Conservation (phyloP, 2,113 vertebrate species). For the Gobius niger region DNA sequence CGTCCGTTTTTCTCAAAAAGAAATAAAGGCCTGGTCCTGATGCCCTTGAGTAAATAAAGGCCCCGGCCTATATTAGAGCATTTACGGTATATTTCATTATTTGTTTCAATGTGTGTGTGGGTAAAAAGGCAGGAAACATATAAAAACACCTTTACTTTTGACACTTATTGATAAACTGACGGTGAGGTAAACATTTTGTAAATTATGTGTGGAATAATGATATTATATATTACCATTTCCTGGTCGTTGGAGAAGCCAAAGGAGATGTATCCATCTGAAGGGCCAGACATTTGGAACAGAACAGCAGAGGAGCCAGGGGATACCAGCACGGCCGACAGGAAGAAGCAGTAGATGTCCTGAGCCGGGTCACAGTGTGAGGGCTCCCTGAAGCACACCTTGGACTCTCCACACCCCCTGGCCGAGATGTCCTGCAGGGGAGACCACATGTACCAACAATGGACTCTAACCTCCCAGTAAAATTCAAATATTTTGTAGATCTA, state of each 20-base stretch:
- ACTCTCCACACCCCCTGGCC: conserved; percentile 59
- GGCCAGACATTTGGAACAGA: conserved; percentile 67
- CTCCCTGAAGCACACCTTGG: conserved; percentile 74
- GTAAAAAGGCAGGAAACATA: too few relatives aligned
- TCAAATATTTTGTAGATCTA: too few relatives aligned
- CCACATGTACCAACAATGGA: background rate
- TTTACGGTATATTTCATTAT: too few relatives aligned
- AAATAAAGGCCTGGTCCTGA: too few relatives aligned
- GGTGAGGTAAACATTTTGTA: too few relatives aligned
- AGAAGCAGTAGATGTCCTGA: conserved; percentile 56
- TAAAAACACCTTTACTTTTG: too few relatives aligned
- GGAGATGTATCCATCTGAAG: conserved; percentile 70
- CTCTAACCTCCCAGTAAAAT: too few relatives aligned
- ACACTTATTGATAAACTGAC: too few relatives aligned
- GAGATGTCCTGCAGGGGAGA: conserved; percentile 30
- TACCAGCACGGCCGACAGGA: conserved; percentile 64
- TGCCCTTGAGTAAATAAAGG: too few relatives aligned
- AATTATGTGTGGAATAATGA: background rate
- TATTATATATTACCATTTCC: conserved; percentile 68
- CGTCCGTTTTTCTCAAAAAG: too few relatives aligned
- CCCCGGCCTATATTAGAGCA: too few relatives aligned
- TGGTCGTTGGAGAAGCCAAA: conserved; percentile 79
- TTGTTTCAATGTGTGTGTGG: too few relatives aligned
- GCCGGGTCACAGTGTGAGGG: conserved; percentile 68
- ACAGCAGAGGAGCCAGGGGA: conserved; percentile 15